Base-by-base conservation (phyloP, 35 echinoderm and acorn worm species). In the Ophioderma brevispina region DNA sequence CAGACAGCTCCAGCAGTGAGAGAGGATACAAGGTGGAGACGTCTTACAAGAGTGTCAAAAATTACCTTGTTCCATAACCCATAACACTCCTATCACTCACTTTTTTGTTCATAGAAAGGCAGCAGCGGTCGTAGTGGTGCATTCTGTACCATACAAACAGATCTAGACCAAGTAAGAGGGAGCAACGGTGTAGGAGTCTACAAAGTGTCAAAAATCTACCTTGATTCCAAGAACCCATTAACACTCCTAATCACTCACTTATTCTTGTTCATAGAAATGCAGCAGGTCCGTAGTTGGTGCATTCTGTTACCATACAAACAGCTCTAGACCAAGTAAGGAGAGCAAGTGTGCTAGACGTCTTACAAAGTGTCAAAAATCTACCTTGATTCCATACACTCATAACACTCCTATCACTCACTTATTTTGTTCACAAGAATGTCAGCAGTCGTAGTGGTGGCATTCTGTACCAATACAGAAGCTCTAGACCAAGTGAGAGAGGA, bases 401-500 rank as follows among this genome's bases (percentile, higher is more conserved):
- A n/a, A n/a, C 23, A 17, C n/a, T n/a, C n/a, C n/a, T n/a, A n/a
- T n/a, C n/a, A n/a, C n/a, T n/a, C n/a, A n/a, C n/a, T 70, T 64
- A 1, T 37, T 90, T 36, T 82, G 5, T 38, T 50, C 31, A 63
- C 55, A 92, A 83, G 55, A 85, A 87, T 64, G 90, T 76, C 23
- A 5, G 46, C 78, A 1, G 83, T 75, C 15, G 87, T 40, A 17
- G 90, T n/a, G 90, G 34, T 10, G 13, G 90, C 86, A 0, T 92
- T 87, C 56, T 92, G 91, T 21, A 55, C 75, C 15, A 49, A 87
- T 18, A 80, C 80, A 55, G 82, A 80, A 42, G 70, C 42, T 36
- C 55, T 92, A 31, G 91, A 92, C 39, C 85, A 81, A 40, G 32
- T 92, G 49, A 34, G 77, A 33, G 35, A 39, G 35, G 91, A 92